Evolutionary conservation across 2,113 vertebrate species (phyloP), one percentile per base, ranked within the genome.

Genomic region (Platysteira castanea): DNA sequence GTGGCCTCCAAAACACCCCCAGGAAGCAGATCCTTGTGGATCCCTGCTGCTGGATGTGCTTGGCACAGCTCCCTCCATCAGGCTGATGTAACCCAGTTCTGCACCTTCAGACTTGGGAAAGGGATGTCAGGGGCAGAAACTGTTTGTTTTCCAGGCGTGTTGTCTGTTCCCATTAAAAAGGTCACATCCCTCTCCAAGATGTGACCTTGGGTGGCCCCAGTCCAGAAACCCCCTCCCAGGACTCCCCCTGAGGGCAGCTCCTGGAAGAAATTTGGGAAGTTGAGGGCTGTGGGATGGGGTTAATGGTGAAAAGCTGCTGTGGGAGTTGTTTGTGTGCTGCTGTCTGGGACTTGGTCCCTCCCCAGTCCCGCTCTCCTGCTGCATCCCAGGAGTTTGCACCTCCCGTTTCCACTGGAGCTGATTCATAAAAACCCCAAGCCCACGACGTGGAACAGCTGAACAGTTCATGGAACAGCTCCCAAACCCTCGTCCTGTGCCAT

Each of bases 321-420:
- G 14, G 68, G 50, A 28, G 37, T 21, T 70, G 37, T 18, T 71
- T 27, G 70, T 6, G 27, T 85, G 59, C 11, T 18, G 80, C 57
- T 50, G 35, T 13, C 15, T 71, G 71, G 56, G n/a, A 7, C 11
- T 31, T 7, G 17, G 56, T 80, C 53, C 37, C 1, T 4, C 26
- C 64, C 42, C 0, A 0, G 0, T 41, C 42, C 57, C 0, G 0
- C 15, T 56, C 11, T 76, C 31, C 71, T 69, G 39, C 60, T 20
- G 5, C 84, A 24, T 54, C n/a, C 65, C 20, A 5, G 35, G 1
- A 8, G n/a, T 37, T 82, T 75, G 61, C 17, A 49, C 23, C 50
- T 74, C 91, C 71, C n/a, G 13, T 82, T 88, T 70, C 73, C 91
- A 26, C 91, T 57, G 80, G 41, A 52, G 52, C 60, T 39, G 81